phyloP scores from a whole-genome alignment of 2,113 vertebrate species.

The Sorex araneus region DNA sequence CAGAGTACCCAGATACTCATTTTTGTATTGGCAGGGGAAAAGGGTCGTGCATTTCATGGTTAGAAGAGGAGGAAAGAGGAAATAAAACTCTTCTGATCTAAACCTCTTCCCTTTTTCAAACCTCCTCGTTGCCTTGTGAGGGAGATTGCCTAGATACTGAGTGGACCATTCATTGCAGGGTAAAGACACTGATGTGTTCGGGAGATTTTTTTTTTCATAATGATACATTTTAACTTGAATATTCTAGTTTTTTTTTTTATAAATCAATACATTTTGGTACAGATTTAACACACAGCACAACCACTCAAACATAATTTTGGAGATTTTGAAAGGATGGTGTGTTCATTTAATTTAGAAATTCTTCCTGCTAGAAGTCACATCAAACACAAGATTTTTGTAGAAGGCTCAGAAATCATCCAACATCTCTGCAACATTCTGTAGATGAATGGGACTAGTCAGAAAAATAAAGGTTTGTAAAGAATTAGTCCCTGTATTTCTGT shows the following conservation, averaged over 20 bases:
- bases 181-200: neutral
- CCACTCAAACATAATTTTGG: neutral
- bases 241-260: neutral
- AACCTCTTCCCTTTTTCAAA: neutral
- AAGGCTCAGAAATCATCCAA: neutral
- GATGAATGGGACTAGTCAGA: neutral
- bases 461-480: constrained; percentile 42
- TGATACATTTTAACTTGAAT: too few relatives aligned
- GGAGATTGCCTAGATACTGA: neutral
- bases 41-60: neutral
- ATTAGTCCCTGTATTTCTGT: neutral
- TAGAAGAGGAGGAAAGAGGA: neutral
- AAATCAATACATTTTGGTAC: neutral
- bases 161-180: too few relatives aligned
- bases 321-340: neutral
- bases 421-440: neutral
- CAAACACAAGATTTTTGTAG: constrained; percentile 33
- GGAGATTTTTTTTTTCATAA: too few relatives aligned
- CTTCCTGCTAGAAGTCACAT: neutral
- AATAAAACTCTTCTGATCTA: neutral
- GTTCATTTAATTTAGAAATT: neutral
- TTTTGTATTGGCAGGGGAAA: constrained; percentile 18
- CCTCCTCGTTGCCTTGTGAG: neutral
- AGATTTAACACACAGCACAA: neutral
- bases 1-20: neutral